Conservation (phyloP, 2,888 invertebrate genomes). For the Tethea ocularis region DNA sequence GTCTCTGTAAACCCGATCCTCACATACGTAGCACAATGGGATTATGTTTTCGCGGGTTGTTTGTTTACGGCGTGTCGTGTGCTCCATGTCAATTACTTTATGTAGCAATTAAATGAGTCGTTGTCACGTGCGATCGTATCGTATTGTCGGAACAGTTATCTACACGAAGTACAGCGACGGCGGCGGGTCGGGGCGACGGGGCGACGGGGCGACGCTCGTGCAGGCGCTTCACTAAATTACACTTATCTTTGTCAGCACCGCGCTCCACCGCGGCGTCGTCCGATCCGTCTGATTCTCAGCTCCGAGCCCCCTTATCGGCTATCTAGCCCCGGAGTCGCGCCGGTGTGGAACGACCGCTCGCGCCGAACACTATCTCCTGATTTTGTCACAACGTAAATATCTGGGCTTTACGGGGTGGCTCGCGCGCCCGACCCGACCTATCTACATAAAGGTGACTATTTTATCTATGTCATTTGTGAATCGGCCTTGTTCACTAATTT, state of each 20-base stretch:
- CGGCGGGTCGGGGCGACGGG: neutral
- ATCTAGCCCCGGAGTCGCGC: neutral
- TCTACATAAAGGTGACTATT: conserved; percentile 3
- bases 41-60: too few relatives aligned
- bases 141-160: neutral
- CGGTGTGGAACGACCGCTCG: conserved; percentile 1
- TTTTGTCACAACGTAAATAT: conserved; percentile 2
- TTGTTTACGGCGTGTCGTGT: neutral
- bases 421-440: neutral
- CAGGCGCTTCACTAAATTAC: neutral
- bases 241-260: neutral
- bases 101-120: neutral
- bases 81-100: neutral
- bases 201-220: neutral
- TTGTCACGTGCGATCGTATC: neutral
- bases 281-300: neutral
- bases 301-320: neutral
- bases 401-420: neutral
- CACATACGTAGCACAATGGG: too few relatives aligned
- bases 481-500: neutral
- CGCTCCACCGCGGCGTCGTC: neutral
- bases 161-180: neutral
- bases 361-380: neutral
- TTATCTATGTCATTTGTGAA: neutral
- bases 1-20: too few relatives aligned